A percentile compares a stretch with the other conserved stretches of the same genome.
Evolutionary conservation across 2,113 vertebrate genomes (phyloP).

Genomic region (Dicentrarchus labrax): DNA sequence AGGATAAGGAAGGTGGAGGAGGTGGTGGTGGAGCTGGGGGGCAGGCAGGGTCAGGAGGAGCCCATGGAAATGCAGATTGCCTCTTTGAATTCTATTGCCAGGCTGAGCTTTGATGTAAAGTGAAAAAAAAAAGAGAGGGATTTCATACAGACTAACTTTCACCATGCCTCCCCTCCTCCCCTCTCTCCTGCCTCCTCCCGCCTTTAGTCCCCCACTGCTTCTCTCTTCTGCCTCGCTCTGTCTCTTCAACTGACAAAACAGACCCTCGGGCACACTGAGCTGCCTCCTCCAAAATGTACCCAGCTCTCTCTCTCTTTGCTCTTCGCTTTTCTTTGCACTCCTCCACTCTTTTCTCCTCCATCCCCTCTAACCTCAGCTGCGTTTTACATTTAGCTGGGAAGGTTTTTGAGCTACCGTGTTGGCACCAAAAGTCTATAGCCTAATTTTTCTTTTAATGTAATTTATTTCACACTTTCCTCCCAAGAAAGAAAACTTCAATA

Average conservation of each 20-base stretch:
- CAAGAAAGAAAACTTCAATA: no score
- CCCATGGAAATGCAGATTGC: constrained; percentile 85
- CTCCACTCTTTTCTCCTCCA: constrained; percentile 3
- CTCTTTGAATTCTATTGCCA: constrained; percentile 80
- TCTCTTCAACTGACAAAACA: constrained; percentile 73
- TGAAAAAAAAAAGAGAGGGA: constrained; percentile 60
- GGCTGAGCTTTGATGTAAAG: constrained; percentile 82
- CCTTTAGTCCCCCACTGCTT: constrained; percentile 49
- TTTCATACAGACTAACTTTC: constrained; percentile 81
- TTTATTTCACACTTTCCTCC: neutral
- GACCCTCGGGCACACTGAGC: constrained; percentile 51
- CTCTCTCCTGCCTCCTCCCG: constrained; percentile 26
- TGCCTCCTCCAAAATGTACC: constrained; percentile 41
- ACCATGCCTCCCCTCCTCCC: constrained; percentile 45
- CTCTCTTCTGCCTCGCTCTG: constrained; percentile 39
- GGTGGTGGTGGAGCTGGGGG: constrained; percentile 11
- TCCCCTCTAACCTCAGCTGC: constrained; percentile 2
- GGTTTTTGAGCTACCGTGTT: neutral
- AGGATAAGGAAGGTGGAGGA: constrained; percentile 58
- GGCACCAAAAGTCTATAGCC: neutral
- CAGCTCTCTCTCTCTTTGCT: constrained; percentile 31
- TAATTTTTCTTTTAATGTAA: neutral
- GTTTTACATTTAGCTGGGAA: constrained; percentile 6
- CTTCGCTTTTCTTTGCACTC: constrained; percentile 7
- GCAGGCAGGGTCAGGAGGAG: constrained; percentile 70